These are phyloP conservation scores for Athalia rosae DNA, from an alignment of 2,888 invertebrate genomes.

Conservation along the genomic window DNA sequence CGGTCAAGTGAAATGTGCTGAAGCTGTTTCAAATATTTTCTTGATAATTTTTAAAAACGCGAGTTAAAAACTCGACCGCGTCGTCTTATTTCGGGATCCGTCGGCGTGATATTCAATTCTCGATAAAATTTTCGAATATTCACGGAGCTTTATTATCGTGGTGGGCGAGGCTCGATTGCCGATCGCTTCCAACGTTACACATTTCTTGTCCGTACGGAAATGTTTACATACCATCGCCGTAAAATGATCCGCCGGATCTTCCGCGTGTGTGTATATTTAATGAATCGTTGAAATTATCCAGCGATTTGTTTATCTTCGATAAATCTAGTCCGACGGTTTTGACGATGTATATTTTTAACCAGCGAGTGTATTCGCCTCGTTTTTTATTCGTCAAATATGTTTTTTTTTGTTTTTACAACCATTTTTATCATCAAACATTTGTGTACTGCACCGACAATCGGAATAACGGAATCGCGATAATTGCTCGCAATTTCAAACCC, in stretches of 20 bases:
- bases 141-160: no score
- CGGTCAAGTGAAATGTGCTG: conserved; percentile 45
- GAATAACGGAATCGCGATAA: no score
- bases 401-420: neutral
- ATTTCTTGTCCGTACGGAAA: neutral
- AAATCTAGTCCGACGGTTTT: neutral
- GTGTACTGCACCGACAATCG: neutral
- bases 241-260: neutral
- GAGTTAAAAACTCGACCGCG: no score
- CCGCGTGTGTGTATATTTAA: neutral
- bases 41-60: no score
- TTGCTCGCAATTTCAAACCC: no score
- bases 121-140: conserved; percentile 9
- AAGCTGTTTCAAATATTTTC: no score
- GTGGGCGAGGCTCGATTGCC: conserved; percentile 12
- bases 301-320: conserved; percentile 12
- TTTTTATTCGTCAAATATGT: neutral
- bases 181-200: conserved; percentile 13
- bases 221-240: conserved; percentile 1
- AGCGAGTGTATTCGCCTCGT: neutral
- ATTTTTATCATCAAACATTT: neutral
- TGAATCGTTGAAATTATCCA: neutral
- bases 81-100: conserved; percentile 6
- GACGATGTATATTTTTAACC: neutral
- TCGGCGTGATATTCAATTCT: neutral